Evolutionary conservation across 2,113 vertebrate species (phyloP).

Genomic region (Centropus bengalensis): DNA sequence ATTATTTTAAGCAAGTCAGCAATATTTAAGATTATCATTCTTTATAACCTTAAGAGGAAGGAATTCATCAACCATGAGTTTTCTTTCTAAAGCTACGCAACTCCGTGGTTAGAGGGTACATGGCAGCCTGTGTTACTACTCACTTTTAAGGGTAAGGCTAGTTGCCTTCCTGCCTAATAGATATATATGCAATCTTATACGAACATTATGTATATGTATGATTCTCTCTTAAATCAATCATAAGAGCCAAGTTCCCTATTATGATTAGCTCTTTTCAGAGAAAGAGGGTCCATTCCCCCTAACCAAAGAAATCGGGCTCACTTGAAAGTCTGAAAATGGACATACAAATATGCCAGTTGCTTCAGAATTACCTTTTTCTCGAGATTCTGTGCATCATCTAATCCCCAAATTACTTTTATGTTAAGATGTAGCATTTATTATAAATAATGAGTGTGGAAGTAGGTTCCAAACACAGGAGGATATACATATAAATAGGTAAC

Average conservation of each 20-base stretch:
- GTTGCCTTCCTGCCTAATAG: neutral
- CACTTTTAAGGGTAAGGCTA: neutral
- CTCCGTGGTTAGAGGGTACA: neutral
- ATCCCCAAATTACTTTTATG: neutral
- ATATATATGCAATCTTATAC: neutral
- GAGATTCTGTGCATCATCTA: neutral
- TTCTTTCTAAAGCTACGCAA: neutral
- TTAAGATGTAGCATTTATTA: neutral
- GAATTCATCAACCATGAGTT: neutral
- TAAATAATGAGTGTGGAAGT: neutral
- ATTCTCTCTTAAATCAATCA: neutral
- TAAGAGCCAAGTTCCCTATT: neutral
- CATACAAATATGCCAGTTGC: neutral
- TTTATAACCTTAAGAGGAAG: neutral
- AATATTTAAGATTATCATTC: slow-evolving; percentile 8
- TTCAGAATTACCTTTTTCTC: neutral
- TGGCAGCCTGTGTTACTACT: neutral
- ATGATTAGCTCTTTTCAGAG: neutral
- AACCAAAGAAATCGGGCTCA: neutral
- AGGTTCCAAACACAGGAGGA: neutral
- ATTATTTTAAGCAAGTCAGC: slow-evolving; percentile 3
- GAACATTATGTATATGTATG: neutral
- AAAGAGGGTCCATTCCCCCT: neutral
- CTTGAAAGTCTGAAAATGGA: neutral
- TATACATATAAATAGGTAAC: too few species aligned